These are phyloP conservation scores for Cyphomyrmex costatus DNA, from an alignment of 1,140 invertebrate species.

Conservation along the genomic window DNA sequence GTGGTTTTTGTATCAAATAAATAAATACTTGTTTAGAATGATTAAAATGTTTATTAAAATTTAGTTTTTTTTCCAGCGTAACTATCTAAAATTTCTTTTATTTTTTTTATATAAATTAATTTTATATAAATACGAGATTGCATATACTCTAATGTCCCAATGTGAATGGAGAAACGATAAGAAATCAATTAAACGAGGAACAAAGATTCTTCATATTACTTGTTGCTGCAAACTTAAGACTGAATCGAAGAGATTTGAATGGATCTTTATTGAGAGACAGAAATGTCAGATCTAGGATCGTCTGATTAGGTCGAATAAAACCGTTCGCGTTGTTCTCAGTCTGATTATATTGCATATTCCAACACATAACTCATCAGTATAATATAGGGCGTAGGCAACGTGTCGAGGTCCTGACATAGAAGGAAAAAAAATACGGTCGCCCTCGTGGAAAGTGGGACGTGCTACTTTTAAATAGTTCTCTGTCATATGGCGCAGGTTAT, in stretches of 20 bases:
- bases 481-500: constrained; percentile 81
- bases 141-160: not conserved
- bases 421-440: constrained; percentile 52
- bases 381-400: not conserved
- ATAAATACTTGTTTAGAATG: no score
- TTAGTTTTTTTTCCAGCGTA: no score
- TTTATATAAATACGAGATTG: not conserved
- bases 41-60: no score
- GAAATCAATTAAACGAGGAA: not conserved
- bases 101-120: not conserved
- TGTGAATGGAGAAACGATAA: not conserved
- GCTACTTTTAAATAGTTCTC: constrained; percentile 77
- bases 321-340: not conserved
- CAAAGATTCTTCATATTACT: not conserved
- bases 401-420: constrained; percentile 37
- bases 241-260: not conserved
- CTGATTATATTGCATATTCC: not conserved
- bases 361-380: not conserved
- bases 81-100: not conserved
- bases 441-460: constrained; percentile 55
- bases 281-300: constrained; percentile 22
- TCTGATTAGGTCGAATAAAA: not conserved
- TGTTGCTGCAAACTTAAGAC: not conserved
- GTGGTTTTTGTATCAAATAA: no score
- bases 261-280: not conserved